phyloP scores from a whole-genome alignment of 92 coral and sea anemone species.

The Siderastrea radians region DNA sequence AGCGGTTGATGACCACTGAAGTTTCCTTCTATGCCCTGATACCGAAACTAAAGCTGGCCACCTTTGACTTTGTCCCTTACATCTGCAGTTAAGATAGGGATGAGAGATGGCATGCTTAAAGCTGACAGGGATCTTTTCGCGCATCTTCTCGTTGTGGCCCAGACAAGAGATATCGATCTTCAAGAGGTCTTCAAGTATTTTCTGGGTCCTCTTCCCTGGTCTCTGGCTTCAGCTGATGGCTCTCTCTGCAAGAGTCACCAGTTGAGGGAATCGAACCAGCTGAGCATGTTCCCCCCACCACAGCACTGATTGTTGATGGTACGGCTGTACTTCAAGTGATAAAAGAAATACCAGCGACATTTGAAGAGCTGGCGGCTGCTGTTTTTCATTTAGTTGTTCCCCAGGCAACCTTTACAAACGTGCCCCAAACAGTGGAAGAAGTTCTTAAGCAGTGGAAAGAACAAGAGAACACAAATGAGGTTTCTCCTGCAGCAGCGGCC shows the following conservation, averaged over 20 bases:
- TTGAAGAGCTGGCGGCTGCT: slow-evolving; percentile 62
- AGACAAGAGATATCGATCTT: slow-evolving; percentile 69
- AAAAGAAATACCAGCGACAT: slow-evolving; percentile 59
- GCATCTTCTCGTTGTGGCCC: slow-evolving; percentile 67
- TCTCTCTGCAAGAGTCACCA: slow-evolving; percentile 75
- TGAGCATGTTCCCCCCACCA: slow-evolving; percentile 76
- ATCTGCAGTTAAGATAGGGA: slow-evolving; percentile 44
- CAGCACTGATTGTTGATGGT: slow-evolving; percentile 73
- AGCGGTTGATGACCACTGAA: slow-evolving; percentile 44
- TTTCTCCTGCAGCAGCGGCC: slow-evolving; percentile 69
- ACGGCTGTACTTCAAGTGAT: slow-evolving; percentile 55
- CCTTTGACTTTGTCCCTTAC: slow-evolving; percentile 59
- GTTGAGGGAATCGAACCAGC: slow-evolving; percentile 75
- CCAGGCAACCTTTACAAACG: slow-evolving; percentile 51
- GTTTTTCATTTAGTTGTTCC: slow-evolving; percentile 53
- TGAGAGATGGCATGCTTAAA: slow-evolving; percentile 69
- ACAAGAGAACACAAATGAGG: slow-evolving; percentile 47
- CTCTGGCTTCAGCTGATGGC: slow-evolving; percentile 74
- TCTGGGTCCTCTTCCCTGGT: slow-evolving; percentile 78
- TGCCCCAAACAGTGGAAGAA: slow-evolving; percentile 74
- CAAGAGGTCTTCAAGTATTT: slow-evolving; percentile 62
- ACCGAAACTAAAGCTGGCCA: slow-evolving; percentile 55
- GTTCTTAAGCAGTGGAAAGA: slow-evolving; percentile 58
- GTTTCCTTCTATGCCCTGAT: slow-evolving; percentile 57
- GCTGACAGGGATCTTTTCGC: slow-evolving; percentile 74